Base-by-base conservation (phyloP, 2,888 invertebrate genomes). In the Lutraria lutraria region DNA sequence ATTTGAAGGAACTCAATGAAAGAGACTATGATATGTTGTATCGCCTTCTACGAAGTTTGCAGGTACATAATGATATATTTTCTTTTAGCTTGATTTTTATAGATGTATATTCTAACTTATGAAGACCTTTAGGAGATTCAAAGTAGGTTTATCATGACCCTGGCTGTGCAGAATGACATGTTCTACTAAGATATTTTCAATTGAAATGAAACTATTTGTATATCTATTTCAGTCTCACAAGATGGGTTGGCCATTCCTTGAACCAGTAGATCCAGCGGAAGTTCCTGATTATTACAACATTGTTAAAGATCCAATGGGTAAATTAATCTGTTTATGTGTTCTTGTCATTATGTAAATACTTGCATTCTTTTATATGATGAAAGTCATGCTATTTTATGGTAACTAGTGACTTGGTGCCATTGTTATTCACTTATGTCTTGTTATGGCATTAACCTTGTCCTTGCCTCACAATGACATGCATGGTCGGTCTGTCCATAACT, bases 181-280 rank as follows among this genome's bases (percentile, higher is more conserved):
- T 16, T 76, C 29, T 34, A 34, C 43, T 43, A 4, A 4, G 43
- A 43, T 43, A 43, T 43, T 43, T 43, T 43, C n/a, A n/a, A n/a
- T n/a, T n/a, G n/a, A n/a, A n/a, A n/a, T n/a, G n/a, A n/a, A n/a
- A 76, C 31, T 76, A 16, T 76, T 29, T 13, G 19, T 31, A 15
- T 31, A 34, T 34, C 89, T 79, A 25, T 92, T 96, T 34, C 97
- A 99, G 98, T 97, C 98, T 91, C 99, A 99, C 97, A 99, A 99
- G 97, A 99, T 98, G 97, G 98, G 99, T 29, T 99, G 99, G 99
- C 99, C 99, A 31, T 99, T 99, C 97, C 98, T 99, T 98, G 98
- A 99, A 97, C 99, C 99, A 53, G 99, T 99, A 15, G 99, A 99
- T 97, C 98, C 98, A 53, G 98, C 98, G 95, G 99, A 99, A 97